phyloP scores from a whole-genome alignment of 2,113 vertebrate species.

The Marcusenius ussheri region DNA sequence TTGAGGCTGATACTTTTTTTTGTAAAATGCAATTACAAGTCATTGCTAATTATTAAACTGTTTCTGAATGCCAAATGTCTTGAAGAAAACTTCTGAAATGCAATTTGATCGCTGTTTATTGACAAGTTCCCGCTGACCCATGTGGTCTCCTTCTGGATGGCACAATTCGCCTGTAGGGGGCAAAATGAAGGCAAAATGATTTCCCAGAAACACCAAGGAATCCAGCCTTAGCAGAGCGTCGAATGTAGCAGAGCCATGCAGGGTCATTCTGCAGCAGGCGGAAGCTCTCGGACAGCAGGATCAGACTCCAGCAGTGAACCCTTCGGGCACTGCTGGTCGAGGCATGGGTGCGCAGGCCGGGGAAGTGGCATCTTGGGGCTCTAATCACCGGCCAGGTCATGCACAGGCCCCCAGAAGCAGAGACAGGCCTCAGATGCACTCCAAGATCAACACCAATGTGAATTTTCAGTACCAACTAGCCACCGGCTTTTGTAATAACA shows the following conservation, averaged over 20 bases:
- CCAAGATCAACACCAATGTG: conserved; percentile 58
- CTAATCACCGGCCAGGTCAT: conserved; percentile 61
- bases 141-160: background rate
- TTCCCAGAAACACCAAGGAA: background rate
- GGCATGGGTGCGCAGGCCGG: conserved; percentile 49
- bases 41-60: background rate
- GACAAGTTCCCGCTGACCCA: background rate
- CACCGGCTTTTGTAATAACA: conserved; percentile 32
- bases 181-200: background rate
- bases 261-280: background rate
- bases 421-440: conserved; percentile 72
- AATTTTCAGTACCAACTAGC: conserved; percentile 57
- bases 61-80: background rate
- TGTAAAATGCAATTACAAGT: background rate
- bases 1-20: background rate
- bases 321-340: conserved; percentile 50
- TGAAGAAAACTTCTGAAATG: background rate
- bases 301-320: conserved; percentile 59
- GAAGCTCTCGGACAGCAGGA: conserved; percentile 46
- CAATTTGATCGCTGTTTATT: background rate
- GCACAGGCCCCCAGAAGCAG: conserved; percentile 34
- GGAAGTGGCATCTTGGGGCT: conserved; percentile 51
- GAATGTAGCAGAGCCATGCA: background rate
- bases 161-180: background rate
- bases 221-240: background rate